Evolutionary conservation across 2,113 vertebrate genomes (phyloP), one percentile per base, ranked within the genome.

Genomic region (Camelus bactrianus): DNA sequence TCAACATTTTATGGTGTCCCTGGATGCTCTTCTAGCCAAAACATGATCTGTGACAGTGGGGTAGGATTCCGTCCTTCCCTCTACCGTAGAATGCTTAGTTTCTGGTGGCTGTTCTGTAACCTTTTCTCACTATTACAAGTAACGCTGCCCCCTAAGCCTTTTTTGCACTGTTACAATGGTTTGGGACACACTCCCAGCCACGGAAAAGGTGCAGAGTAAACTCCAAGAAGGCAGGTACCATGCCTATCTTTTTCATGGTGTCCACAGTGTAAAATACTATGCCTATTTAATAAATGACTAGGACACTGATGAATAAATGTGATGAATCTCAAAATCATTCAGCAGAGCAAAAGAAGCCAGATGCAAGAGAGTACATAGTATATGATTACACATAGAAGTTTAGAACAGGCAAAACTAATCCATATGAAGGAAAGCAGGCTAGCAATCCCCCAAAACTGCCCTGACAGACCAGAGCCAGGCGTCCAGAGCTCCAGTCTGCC

Each of bases 391-490:
- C 6, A 17, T 30, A 15, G 54, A 32, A 28, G 32, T 26, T 30
- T 20, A 60, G 64, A 46, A 35, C 1, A 28, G 58, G 80, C 38
- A 24, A 26, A 28, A 24, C 4, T 9, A 5, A 5, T 8, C 32
- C 9, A 1, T 28, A 24, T 8, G 46, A 65, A 3, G 52, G 65
- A 81, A 38, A 28, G n/a, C 32, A 89, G 60, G 15, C 32, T 24
- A 64, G 26, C 54, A 28, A 28, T 0, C 72, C 14, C 17, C 70
- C 86, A 46, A 58, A 83, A 64, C 52, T 32, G 30, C 46, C 30
- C 30, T 30, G 0, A 3, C 32, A 15, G 26, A 26, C n/a, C 7
- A 35, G 7, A 60, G 76, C n/a, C 3, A 67, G 42, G 54, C 0
- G 0, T 6, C 28, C 4, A 9, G 19, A 38, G 82, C 17, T 30